phyloP scores from a whole-genome alignment of 2,113 vertebrate genomes.

The Scalopus aquaticus region DNA sequence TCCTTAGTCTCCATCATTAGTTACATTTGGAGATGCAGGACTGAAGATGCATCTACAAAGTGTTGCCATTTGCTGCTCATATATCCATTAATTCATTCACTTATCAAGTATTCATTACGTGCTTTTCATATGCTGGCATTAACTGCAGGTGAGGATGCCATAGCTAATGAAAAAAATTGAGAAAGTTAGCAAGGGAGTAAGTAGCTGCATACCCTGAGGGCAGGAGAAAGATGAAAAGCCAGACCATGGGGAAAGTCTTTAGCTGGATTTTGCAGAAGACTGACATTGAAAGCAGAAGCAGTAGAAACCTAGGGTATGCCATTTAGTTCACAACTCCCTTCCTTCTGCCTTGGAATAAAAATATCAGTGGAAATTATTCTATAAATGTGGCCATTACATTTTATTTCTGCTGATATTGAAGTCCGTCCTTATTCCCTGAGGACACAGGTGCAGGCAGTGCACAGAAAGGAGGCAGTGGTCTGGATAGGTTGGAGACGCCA shows the following conservation, averaged over 20 bases:
- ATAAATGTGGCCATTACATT: constrained; percentile 70
- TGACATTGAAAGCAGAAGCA: not conserved
- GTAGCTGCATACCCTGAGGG: not conserved
- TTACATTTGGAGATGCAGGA: not conserved
- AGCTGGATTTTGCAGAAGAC: not conserved
- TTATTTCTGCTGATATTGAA: constrained; percentile 74
- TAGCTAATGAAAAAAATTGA: not conserved
- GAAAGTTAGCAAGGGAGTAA: not conserved
- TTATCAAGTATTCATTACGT: not conserved
- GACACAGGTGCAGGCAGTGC: not conserved
- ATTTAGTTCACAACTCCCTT: not conserved
- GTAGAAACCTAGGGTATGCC: not conserved
- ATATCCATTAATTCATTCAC: not conserved
- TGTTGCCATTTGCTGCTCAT: not conserved
- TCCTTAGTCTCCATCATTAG: not conserved
- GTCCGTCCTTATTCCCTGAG: constrained; percentile 2
- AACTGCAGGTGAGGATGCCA: not conserved
- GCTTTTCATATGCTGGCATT: not conserved
- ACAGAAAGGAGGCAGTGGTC: constrained; percentile 12
- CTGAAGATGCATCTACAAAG: not conserved
- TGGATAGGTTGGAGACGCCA: not conserved
- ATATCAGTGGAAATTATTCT: constrained; percentile 69
- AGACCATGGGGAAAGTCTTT: not conserved
- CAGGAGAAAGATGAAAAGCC: not conserved
- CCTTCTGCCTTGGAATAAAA: constrained; percentile 66